Conservation (phyloP, 2,888 invertebrate species). For the Clepsis dumicolana region DNA sequence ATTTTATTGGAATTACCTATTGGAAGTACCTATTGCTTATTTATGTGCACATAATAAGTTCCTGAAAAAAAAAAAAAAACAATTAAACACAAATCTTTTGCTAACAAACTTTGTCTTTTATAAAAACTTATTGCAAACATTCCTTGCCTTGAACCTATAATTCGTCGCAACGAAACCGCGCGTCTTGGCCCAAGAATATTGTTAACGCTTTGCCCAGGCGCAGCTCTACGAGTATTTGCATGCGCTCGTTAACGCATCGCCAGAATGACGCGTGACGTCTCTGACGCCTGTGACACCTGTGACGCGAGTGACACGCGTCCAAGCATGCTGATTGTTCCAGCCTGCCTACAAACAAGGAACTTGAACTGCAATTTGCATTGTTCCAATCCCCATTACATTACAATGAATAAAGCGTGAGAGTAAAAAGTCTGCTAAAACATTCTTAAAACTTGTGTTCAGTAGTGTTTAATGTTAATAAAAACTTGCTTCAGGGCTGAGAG, state of each 20-base stretch:
- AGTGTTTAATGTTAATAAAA: background rate
- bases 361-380: conserved; percentile 15
- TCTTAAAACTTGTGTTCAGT: conserved; percentile 10
- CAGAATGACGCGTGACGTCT: conserved; percentile 66
- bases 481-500: too few relatives aligned
- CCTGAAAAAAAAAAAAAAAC: too few relatives aligned
- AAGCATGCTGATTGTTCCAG: conserved; percentile 67
- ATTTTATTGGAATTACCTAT: too few relatives aligned
- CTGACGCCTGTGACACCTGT: conserved; percentile 11
- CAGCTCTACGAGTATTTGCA: conserved; percentile 69
- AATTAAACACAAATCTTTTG: too few relatives aligned
- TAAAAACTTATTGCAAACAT: too few relatives aligned
- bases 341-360: conserved; percentile 40
- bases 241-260: conserved; percentile 84
- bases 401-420: conserved; percentile 21
- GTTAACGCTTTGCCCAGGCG: conserved; percentile 66
- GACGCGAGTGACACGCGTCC: conserved; percentile 55
- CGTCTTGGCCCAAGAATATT: conserved; percentile 65
- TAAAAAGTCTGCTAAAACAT: conserved; percentile 7
- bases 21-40: too few relatives aligned
- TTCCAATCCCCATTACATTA: conserved; percentile 28
- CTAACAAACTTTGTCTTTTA: background rate
- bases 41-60: too few relatives aligned
- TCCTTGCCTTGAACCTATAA: conserved; percentile 21
- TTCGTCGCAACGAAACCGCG: conserved; percentile 57